Evolutionary conservation across 2,113 vertebrate species (phyloP).

Genomic region (Podarcis muralis): DNA sequence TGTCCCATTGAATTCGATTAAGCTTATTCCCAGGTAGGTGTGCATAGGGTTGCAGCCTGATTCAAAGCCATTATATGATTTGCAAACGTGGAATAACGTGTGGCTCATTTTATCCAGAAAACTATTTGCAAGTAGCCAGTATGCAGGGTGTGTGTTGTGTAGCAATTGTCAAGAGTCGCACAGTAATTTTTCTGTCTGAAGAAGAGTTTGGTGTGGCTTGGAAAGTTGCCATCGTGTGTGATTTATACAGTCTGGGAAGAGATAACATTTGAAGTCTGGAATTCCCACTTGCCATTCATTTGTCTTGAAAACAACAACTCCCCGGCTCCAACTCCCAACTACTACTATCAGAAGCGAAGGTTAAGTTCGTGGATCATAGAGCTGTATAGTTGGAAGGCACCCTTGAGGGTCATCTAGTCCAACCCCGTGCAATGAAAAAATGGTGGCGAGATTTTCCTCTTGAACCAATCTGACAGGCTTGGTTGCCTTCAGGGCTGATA

Average conservation of each 20-base stretch:
- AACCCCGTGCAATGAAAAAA: too few species aligned
- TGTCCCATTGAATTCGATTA: too few species aligned
- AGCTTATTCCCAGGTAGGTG: too few species aligned
- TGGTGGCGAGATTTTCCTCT: too few species aligned
- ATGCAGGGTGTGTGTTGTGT: background rate
- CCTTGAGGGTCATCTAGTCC: too few species aligned
- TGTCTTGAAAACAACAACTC: background rate
- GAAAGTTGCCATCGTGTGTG: background rate
- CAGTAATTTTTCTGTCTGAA: background rate
- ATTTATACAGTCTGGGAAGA: background rate
- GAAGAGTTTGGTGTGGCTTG: background rate
- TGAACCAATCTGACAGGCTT: background rate
- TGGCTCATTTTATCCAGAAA: background rate
- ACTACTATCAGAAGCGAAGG: too few species aligned
- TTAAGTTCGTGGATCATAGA: too few species aligned
- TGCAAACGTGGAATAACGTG: too few species aligned
- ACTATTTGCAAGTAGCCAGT: too few species aligned
- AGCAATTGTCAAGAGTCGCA: background rate
- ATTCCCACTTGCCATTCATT: background rate
- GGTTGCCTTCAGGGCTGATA: background rate
- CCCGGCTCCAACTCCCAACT: too few species aligned
- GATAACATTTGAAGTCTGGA: background rate
- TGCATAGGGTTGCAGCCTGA: too few species aligned
- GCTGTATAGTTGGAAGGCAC: too few species aligned
- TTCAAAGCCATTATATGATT: background rate